Percentiles rank a stretch among this genome's conserved stretches.
These are phyloP conservation scores for Apteryx mantelli DNA, from an alignment of 2,113 vertebrate genomes.

Conservation along the genomic window DNA sequence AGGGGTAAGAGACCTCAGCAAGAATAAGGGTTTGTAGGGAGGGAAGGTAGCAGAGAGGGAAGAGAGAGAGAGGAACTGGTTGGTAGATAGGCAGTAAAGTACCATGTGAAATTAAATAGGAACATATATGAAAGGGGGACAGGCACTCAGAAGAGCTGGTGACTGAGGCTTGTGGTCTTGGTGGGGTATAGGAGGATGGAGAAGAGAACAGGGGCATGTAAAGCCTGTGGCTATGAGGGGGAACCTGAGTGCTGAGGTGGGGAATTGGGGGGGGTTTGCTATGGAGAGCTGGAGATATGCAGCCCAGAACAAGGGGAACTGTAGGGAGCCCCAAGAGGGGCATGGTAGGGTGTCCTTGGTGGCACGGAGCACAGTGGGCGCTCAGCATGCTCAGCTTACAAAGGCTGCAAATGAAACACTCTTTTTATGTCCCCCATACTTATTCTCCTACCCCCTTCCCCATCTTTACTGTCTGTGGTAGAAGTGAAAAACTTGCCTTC, in stretches of 20 bases:
- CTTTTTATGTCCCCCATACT: neutral
- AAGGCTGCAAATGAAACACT: neutral
- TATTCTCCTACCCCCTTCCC: no score
- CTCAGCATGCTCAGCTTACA: neutral
- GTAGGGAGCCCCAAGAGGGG: neutral
- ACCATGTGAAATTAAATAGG: neutral
- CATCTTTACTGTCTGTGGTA: neutral
- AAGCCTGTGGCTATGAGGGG: neutral
- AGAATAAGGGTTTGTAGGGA: neutral
- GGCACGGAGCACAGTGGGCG: neutral
- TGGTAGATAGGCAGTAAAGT: neutral
- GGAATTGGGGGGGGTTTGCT: neutral
- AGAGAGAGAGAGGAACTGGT: neutral
- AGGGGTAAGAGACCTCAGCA: neutral
- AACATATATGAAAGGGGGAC: neutral
- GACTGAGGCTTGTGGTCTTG: neutral
- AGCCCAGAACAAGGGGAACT: neutral
- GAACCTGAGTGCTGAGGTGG: neutral
- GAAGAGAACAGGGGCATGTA: neutral
- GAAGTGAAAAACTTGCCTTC: neutral
- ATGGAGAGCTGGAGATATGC: neutral
- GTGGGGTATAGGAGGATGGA: neutral
- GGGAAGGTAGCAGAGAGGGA: neutral
- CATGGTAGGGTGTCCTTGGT: rapidly evolving
- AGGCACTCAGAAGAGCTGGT: neutral